phyloP scores from a whole-genome alignment of 2,113 vertebrate genomes.

The Poeciliopsis occidentalis region DNA sequence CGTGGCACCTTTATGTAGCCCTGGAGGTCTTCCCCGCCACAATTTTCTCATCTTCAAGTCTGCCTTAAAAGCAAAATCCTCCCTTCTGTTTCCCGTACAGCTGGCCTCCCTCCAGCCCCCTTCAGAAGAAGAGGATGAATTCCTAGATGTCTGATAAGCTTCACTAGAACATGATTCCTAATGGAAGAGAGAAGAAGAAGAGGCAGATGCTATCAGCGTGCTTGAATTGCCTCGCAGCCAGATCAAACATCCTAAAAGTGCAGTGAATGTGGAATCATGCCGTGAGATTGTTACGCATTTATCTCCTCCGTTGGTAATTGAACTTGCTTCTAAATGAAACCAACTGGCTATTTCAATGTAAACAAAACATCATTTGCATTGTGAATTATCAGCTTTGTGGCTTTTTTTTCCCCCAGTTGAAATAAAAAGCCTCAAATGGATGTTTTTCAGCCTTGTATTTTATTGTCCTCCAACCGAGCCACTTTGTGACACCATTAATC shows the following conservation, averaged over 20 bases:
- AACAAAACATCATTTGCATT: constrained; percentile 62
- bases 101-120: constrained; percentile 62
- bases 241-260: constrained; percentile 67
- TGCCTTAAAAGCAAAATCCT: constrained; percentile 55
- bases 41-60: constrained; percentile 51
- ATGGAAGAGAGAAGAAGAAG: constrained; percentile 72
- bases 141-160: constrained; percentile 77
- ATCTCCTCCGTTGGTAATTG: constrained; percentile 63
- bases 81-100: constrained; percentile 56
- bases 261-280: constrained; percentile 52
- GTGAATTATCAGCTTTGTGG: constrained; percentile 45
- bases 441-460: constrained; percentile 55
- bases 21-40: constrained; percentile 53
- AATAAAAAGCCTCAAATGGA: constrained; percentile 55
- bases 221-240: constrained; percentile 58
- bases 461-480: constrained; percentile 40
- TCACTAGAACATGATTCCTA: constrained; percentile 70
- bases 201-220: constrained; percentile 74
- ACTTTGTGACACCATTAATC: constrained; percentile 65
- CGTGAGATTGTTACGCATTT: constrained; percentile 47
- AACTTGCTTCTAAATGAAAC: constrained; percentile 65
- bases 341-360: constrained; percentile 55
- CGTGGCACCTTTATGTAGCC: constrained; percentile 68
- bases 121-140: constrained; percentile 71
- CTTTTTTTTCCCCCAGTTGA: constrained; percentile 2